Evolutionary conservation across 2,888 invertebrate genomes (phyloP), one percentile per base, ranked within the genome.

Genomic region (Phortica magna): DNA sequence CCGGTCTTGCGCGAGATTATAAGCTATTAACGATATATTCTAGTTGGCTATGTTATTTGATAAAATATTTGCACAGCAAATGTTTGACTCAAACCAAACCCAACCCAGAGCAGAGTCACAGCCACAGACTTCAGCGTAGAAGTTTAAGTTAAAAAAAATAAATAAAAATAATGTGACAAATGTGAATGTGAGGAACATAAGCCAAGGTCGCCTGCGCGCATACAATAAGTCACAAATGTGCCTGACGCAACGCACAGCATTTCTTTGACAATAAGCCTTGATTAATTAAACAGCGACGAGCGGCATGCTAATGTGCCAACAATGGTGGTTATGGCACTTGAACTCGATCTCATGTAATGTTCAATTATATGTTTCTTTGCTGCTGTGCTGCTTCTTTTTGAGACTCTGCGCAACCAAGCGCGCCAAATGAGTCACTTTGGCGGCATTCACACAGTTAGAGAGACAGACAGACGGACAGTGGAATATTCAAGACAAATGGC

Each of bases 1-100:
- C 88, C 81, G 86, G 85, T 88, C 77, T 87, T 73, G 48, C 3
- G 14, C 3, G 48, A 2, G 48, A 31, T 31, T 31, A 31, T 31
- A 31, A 31, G 5, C 31, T 75, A 41, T 17, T 10, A 41, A 9
- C 67, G 14, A 59, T 31, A 31, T 76, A 31, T 71, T 71, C 42
- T 48, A n/a, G 43, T 43, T 14, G 6, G 43, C 43, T 48, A 14
- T 48, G 14, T 48, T 48, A 48, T 48, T 48, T 48, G 14, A 64
- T 22, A 14, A 22, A 7, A 14, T 64, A 31, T 31, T 31, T 31
- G 31, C 31, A 31, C 31, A 31, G 31, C 31, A 31, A 31, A 31
- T 64, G 64, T 39, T 31, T 64, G 10, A 64, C 14, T 31, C 9
- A 64, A 64, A 59, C 59, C 59, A n/a, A 59, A 12, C 7, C 59